Evolutionary conservation across 2,797 vertebrate species (phyloP), one percentile per base, ranked within the genome.

Genomic region (Coendou prehensilis): DNA sequence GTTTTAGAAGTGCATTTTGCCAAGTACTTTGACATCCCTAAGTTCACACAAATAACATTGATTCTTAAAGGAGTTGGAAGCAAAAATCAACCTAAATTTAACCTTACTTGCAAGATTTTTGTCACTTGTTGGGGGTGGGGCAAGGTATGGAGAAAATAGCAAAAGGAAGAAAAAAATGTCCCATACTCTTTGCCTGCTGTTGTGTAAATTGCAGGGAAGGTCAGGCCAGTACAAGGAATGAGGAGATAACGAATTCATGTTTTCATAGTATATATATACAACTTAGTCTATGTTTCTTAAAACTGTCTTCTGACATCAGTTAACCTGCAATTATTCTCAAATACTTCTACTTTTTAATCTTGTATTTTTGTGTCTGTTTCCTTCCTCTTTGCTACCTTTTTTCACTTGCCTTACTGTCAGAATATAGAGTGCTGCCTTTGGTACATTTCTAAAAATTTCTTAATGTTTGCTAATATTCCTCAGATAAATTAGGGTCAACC

Each of bases 1-100:
- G 76, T 96, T 96, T 95, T 95, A 91, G 80, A 94, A 89, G 41
- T 50, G 1, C n/a, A 1, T 86, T 97, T 96, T 94, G 89, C 41
- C 76, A 93, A 91, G 26, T 56, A 15, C 47, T 94, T 9, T 67
- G n/a, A 23, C 26, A 89, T 93, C 22, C 26, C 56, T 86, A 94
- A 78, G 20, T 94, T 94, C 61, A 92, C 76, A 76, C 22, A 91
- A 11, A 30, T 41, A 93, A 6, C 47, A 86, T 57, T 83, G 76
- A 79, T 80, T 81, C n/a, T 88, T 94, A 89, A 96, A 93, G 30
- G 13, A 52, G 5, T 2, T 28, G 23, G 33, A 86, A 81, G 20
- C 28, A 96, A 89, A 95, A 50, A 14, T 9, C 33, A 73, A 81
- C 30, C 41, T 67, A 73, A 93, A 50, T 67, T 89, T 86, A 71